Evolutionary conservation across 2,113 vertebrate species (phyloP).

Genomic region (Hypanus sabinus): DNA sequence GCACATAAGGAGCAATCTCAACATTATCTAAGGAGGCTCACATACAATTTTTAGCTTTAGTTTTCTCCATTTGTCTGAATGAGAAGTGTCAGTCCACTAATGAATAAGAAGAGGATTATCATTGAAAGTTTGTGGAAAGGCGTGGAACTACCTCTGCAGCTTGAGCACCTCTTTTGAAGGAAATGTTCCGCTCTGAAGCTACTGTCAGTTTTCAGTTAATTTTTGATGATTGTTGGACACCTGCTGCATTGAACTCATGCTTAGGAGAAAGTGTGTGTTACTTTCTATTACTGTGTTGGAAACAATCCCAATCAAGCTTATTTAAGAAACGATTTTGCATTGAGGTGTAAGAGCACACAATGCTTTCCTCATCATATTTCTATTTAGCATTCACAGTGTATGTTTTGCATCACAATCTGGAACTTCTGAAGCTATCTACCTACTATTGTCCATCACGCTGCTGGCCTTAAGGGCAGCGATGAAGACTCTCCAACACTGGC

Average conservation of each 20-base stretch:
- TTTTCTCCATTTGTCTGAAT: neutral
- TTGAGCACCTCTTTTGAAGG: neutral
- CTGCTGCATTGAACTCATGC: constrained; percentile 24
- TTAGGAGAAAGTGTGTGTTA: neutral
- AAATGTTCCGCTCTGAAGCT: neutral
- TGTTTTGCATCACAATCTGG: no score
- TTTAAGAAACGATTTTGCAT: neutral
- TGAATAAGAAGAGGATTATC: neutral
- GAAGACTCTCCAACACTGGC: no score
- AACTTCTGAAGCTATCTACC: no score
- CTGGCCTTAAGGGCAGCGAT: no score
- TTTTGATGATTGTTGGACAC: neutral
- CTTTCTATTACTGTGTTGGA: constrained; percentile 22
- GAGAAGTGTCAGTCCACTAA: no score
- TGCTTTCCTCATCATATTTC: neutral
- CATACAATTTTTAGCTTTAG: neutral
- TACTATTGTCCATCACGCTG: no score
- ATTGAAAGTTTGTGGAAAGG: neutral
- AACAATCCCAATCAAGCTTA: neutral
- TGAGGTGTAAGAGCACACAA: neutral
- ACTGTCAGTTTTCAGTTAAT: constrained; percentile 11
- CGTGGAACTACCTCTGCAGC: neutral
- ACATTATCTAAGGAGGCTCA: neutral
- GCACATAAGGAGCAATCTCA: neutral
- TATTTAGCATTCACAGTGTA: neutral